Percentiles rank a stretch among this genome's conserved stretches.
phyloP scores from a whole-genome alignment of 2,113 vertebrate species.

The Ptychochromis oligacanthus region DNA sequence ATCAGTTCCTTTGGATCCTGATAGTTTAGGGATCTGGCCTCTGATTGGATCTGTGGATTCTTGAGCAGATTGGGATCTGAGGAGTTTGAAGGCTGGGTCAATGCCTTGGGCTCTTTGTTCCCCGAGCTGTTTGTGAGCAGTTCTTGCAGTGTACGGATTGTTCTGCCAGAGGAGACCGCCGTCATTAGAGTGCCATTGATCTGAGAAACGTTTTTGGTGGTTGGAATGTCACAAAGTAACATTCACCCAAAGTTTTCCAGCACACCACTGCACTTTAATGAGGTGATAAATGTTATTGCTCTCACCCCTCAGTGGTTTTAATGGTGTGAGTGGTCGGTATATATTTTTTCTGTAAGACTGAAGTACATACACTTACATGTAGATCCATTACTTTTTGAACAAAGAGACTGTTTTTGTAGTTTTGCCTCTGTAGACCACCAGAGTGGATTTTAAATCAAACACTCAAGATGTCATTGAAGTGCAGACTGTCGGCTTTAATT shows the following conservation, averaged over 20 bases:
- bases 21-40: neutral
- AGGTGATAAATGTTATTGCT: neutral
- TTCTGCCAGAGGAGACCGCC: neutral
- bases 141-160: neutral
- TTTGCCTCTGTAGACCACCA: no score
- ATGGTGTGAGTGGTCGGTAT: neutral
- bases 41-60: rapidly evolving
- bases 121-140: neutral
- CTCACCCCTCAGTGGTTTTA: neutral
- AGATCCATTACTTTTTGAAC: neutral
- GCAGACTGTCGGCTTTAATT: neutral
- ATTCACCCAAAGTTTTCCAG: neutral
- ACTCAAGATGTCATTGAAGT: neutral
- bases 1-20: neutral
- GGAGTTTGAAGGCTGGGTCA: neutral
- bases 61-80: neutral
- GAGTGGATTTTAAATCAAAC: no score
- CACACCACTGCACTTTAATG: neutral
- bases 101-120: neutral
- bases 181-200: neutral
- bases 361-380: neutral
- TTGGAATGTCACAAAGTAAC: neutral
- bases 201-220: neutral
- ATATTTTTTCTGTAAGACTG: no score
- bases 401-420: neutral